Percentiles rank a stretch among this genome's conserved stretches.
phyloP scores from a whole-genome alignment of 37 sponge, comb jelly and placozoan genomes.

The Spongilla lacustris region DNA sequence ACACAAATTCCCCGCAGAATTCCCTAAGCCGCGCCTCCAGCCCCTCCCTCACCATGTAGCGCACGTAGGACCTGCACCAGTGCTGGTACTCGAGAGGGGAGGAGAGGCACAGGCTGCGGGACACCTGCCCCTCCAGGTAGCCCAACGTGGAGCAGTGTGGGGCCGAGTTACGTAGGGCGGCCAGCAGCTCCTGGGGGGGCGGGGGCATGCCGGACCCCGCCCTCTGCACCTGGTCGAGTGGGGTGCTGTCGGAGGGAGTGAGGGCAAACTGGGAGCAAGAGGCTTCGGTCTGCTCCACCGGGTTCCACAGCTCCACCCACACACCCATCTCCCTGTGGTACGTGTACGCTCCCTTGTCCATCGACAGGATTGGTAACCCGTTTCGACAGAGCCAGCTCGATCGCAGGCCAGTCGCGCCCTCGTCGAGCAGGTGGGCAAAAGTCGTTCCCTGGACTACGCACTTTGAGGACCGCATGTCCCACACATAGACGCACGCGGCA shows the following conservation, averaged over 20 bases:
- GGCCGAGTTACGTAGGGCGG: background rate
- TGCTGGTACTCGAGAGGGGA: constrained; percentile 71
- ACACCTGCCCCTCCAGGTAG: constrained; percentile 70
- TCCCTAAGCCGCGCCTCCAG: constrained; percentile 59
- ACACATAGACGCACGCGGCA: constrained; percentile 34
- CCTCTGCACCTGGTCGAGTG: constrained; percentile 19
- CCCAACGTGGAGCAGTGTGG: background rate
- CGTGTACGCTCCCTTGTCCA: constrained; percentile 4
- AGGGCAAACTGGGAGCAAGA: background rate
- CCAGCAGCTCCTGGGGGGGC: constrained; percentile 10
- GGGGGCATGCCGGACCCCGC: background rate
- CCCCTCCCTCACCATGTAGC: constrained; percentile 57
- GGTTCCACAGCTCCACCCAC: constrained; percentile 55
- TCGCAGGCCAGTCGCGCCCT: background rate
- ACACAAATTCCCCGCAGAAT: constrained; percentile 42
- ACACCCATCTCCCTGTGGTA: constrained; percentile 41
- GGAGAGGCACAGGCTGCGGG: constrained; percentile 20
- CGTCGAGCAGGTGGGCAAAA: constrained; percentile 29
- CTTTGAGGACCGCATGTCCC: constrained; percentile 34
- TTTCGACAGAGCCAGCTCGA: constrained; percentile 27
- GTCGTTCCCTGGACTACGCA: constrained; percentile 2
- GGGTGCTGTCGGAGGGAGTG: background rate
- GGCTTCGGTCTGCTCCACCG: constrained; percentile 23
- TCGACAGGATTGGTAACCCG: constrained; percentile 47
- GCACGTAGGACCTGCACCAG: constrained; percentile 74